Evolutionary conservation across 2,113 vertebrate genomes (phyloP), one percentile per base, ranked within the genome.

Genomic region (Burhinus oedicnemus): DNA sequence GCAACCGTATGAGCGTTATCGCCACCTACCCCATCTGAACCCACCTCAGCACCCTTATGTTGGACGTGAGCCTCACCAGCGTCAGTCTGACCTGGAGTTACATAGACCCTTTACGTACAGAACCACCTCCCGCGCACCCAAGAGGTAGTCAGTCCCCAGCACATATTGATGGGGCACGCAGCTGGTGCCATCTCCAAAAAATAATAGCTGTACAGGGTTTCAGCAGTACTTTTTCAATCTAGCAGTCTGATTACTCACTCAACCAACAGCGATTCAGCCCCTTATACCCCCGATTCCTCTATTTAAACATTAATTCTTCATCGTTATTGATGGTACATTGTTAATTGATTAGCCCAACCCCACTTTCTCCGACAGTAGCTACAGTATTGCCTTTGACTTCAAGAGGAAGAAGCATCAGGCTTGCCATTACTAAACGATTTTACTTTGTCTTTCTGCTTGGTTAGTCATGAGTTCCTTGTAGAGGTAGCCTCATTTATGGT

Each of bases 121-220:
- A 0, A 8, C 34, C 79, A 8, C 70, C 22, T 34, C 4, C 66
- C 7, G 19, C 45, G 5, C 25, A 5, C 3, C 29, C 4, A 3
- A 23, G 8, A 13, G 6, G 13, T 29, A 21, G 16, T 2, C 34
- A 21, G 16, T 2, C 15, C 44, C 79, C 34, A 25, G 1, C 10
- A 10, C 34, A 2, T 4, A 6, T 1, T 0, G 45, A 8, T 15
- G 8, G 30, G 8, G 17, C 32, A 2, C 2, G 6, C 22, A 29
- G 36, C 52, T 25, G 34, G 22, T 9, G 23, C 15, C 2, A 1
- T 3, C 80, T 23, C 80, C 71, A 20, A 30, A 64, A 51, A 40
- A 21, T 14, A 16, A 29, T 2, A 54, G 34, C 30, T 3, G 2
- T 3, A 10, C 44, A 8, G 49, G 10, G 12, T 0, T 40, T 5